phyloP scores from a whole-genome alignment of 64 coral and sea anemone genomes.

The Stylophora pistillata region DNA sequence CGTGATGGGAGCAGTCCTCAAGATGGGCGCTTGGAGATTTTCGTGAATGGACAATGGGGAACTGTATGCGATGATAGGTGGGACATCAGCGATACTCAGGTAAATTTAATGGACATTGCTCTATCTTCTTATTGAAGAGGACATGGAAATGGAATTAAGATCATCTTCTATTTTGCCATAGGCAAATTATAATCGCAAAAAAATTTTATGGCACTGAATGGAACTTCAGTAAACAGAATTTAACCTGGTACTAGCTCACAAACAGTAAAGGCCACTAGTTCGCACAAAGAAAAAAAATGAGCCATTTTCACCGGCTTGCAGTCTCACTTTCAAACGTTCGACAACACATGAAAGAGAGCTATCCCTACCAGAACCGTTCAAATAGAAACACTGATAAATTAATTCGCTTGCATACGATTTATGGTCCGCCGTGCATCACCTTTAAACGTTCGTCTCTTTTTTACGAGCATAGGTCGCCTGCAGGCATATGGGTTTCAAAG shows the following conservation, averaged over 20 bases:
- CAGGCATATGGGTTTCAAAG: slow-evolving; percentile 40
- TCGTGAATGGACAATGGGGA: slow-evolving; percentile 35
- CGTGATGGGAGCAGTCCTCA: background rate
- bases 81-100: slow-evolving; percentile 35
- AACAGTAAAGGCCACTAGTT: too few relatives aligned
- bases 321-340: too few relatives aligned
- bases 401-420: background rate
- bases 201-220: too few relatives aligned
- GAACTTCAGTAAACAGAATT: too few relatives aligned
- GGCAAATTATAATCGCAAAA: too few relatives aligned
- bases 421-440: background rate
- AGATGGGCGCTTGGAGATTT: slow-evolving; percentile 52
- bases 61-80: slow-evolving; percentile 36
- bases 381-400: background rate
- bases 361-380: too few relatives aligned
- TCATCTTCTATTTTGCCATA: background rate
- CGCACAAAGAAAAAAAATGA: too few relatives aligned
- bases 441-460: background rate
- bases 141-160: too few relatives aligned
- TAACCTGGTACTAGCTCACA: too few relatives aligned
- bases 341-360: too few relatives aligned
- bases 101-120: background rate
- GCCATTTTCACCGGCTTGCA: too few relatives aligned
- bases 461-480: slow-evolving; percentile 10
- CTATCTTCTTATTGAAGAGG: background rate